Evolutionary conservation across 2,797 vertebrate species (phyloP).

Genomic region (Telmatherina bonti): DNA sequence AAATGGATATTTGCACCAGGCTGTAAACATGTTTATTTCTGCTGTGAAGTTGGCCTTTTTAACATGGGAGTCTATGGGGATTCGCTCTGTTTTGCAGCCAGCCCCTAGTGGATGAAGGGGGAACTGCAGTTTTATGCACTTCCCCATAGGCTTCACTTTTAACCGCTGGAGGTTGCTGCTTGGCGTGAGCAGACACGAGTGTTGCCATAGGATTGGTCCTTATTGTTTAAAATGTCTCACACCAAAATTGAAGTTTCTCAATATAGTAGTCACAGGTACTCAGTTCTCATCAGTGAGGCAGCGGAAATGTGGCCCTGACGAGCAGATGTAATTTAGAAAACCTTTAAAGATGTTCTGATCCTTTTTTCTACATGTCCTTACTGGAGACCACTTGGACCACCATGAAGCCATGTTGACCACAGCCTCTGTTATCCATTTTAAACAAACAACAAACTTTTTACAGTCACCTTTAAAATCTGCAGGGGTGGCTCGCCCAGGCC

Average conservation of each 20-base stretch:
- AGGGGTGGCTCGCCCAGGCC: slow-evolving; percentile 6
- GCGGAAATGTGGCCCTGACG: too few relatives aligned
- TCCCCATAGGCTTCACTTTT: too few relatives aligned
- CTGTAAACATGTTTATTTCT: too few relatives aligned
- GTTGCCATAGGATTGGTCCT: not conserved
- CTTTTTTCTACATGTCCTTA: slow-evolving; percentile 14
- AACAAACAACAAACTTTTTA: slow-evolving; percentile 50
- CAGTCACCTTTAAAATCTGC: slow-evolving; percentile 30
- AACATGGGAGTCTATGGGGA: too few relatives aligned
- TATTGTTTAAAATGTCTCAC: not conserved
- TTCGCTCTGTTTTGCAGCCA: too few relatives aligned
- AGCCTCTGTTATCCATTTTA: slow-evolving; percentile 25
- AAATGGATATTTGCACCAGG: too few relatives aligned
- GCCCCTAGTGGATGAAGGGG: too few relatives aligned
- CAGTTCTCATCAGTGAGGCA: not conserved
- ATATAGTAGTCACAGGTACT: not conserved
- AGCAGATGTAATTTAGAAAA: not conserved
- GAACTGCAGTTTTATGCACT: too few relatives aligned
- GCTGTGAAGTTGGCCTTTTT: too few relatives aligned
- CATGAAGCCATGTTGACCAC: slow-evolving; percentile 38
- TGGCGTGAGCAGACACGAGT: too few relatives aligned
- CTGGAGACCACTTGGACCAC: slow-evolving; percentile 33
- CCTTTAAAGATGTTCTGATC: not conserved
- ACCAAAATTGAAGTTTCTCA: not conserved
- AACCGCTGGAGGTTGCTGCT: too few relatives aligned